phyloP scores from a whole-genome alignment of 2,113 vertebrate species.

The Chlorodrepanis virens region DNA sequence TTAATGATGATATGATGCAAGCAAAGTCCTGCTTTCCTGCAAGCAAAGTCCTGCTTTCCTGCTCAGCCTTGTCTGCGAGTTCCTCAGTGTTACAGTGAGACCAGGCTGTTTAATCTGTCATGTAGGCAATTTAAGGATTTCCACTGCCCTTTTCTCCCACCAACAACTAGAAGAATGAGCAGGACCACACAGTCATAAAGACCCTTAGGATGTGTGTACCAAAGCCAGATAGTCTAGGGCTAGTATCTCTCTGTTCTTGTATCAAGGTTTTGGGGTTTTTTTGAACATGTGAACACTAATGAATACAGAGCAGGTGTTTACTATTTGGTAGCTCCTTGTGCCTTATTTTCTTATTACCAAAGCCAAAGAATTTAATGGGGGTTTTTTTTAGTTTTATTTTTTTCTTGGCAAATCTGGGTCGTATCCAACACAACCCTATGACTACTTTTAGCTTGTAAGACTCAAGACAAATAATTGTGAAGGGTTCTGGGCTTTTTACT shows the following conservation, averaged over 20 bases:
- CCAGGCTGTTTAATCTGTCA: neutral
- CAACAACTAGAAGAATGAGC: neutral
- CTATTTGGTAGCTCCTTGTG: neutral
- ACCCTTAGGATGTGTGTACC: neutral
- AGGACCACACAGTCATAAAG: neutral
- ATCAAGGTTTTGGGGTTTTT: neutral
- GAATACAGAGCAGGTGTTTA: neutral
- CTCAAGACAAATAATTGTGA: neutral
- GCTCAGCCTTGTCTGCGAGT: neutral
- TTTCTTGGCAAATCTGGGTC: neutral
- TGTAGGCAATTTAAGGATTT: conserved; percentile 1
- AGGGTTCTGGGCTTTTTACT: neutral
- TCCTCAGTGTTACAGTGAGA: neutral
- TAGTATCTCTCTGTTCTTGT: neutral
- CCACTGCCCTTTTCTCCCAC: neutral
- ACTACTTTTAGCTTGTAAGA: neutral
- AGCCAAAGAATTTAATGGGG: neutral
- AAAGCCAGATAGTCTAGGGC: neutral
- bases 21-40: neutral
- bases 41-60: neutral
- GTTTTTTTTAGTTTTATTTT: neutral
- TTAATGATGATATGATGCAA: conserved; percentile 4
- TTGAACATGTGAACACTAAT: neutral
- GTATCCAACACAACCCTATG: neutral
- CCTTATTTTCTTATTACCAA: neutral